Base-by-base conservation (phyloP, 2,797 vertebrate genomes). In the Argya squamiceps region DNA sequence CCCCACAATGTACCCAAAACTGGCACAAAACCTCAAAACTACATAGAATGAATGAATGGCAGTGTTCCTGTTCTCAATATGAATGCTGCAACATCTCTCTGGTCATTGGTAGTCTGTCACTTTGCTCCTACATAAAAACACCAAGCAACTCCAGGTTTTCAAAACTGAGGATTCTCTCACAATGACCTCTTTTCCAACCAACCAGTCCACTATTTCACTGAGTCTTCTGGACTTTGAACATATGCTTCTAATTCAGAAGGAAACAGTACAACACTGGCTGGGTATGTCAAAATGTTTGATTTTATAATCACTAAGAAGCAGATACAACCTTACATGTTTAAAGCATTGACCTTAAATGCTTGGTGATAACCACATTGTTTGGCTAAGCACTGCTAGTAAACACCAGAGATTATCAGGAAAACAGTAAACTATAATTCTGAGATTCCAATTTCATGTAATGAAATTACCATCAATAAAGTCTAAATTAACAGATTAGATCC, bases 341-440 rank as follows among this genome's bases (percentile, higher is more conserved):
- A 88, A 90, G 44, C 53, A 73, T 23, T 65, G 37, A 52, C 62
- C 24, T 70, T 53, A 53, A 63, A 2, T 78, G 30, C 30, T 73
- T 29, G 26, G 34, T 82, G 67, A 59, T 7, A 69, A 17, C 32
- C 53, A 47, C 7, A 10, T 44, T 91, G 11, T 68, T 89, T 74
- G 52, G 26, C 52, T 84, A 82, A 65, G 50, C 27, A 53, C 60
- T 75, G 82, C 76, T 88, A 95, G 91, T 67, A 92, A 96, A 89
- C 46, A 80, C 39, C 76, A 90, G 3, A 64, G 68, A 79, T 68
- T 78, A 77, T n/a, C 32, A 58, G 41, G 84, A 73, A 82, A 89
- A 63, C 60, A 77, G 37, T 55, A 70, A 67, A 11, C 11, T 94
- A 8, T 47, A 69, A 79, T 84, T 92, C 59, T 76, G 60, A 80